These are phyloP conservation scores for Apis dorsata DNA, from an alignment of 1,140 invertebrate species.

Conservation along the genomic window DNA sequence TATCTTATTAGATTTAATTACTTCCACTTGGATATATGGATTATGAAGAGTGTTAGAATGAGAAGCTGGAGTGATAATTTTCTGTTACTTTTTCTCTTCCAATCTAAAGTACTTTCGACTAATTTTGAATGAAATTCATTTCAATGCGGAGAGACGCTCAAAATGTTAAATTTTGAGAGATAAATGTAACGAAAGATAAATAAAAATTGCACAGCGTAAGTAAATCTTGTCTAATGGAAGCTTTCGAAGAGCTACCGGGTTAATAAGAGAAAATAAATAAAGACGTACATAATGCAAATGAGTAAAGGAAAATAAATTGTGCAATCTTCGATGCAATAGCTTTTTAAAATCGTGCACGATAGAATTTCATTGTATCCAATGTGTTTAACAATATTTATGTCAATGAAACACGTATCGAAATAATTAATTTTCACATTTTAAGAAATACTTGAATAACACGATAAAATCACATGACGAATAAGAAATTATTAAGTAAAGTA, in stretches of 20 bases:
- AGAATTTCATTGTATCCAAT: too few species aligned
- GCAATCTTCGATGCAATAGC: neutral
- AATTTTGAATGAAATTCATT: conserved; percentile 14
- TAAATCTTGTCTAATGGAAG: conserved; percentile 38
- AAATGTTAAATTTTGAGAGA: conserved; percentile 11
- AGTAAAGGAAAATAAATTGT: neutral
- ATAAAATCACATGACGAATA: too few species aligned
- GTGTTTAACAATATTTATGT: too few species aligned
- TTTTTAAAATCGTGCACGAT: too few species aligned
- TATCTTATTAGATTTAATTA: conserved; percentile 44
- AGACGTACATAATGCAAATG: neutral
- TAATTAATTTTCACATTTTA: too few species aligned
- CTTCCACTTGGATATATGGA: neutral
- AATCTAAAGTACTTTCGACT: conserved; percentile 1
- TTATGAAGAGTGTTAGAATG: conserved; percentile 2
- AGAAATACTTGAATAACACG: too few species aligned
- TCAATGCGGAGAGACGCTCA: conserved; percentile 14
- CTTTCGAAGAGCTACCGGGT: neutral
- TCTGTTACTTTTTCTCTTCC: conserved; percentile 4
- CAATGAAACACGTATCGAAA: too few species aligned
- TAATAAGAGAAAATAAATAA: neutral
- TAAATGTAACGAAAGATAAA: neutral
- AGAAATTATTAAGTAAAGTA: too few species aligned
- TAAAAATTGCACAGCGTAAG: conserved; percentile 20
- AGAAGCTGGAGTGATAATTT: conserved; percentile 40